phyloP scores from a whole-genome alignment of 2,888 invertebrate genomes.

The Fragum sueziense region DNA sequence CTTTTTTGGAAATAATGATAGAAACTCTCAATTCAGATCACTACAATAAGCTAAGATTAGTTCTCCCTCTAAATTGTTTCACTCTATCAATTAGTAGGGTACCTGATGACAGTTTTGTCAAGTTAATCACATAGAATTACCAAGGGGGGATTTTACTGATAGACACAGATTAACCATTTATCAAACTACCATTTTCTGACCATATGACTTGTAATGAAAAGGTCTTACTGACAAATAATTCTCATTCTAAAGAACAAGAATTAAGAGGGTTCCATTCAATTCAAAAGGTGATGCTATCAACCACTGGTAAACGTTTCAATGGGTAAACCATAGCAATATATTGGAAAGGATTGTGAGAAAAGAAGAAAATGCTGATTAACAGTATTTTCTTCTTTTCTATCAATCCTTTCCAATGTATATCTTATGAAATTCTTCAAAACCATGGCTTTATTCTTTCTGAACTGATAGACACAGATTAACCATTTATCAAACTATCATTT shows the following conservation, averaged over 20 bases:
- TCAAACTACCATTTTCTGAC: background rate
- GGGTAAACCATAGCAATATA: background rate
- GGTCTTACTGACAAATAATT: no score
- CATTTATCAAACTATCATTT: background rate
- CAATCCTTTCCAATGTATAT: no score
- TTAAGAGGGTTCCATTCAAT: no score
- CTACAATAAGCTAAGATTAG: no score
- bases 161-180: conserved; percentile 14
- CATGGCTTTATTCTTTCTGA: no score
- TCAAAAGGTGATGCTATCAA: no score
- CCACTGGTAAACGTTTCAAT: background rate
- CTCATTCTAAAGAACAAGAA: no score
- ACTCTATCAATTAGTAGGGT: background rate
- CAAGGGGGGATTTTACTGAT: background rate
- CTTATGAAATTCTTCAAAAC: no score
- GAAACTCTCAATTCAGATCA: no score
- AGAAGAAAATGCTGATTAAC: background rate
- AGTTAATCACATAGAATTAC: conserved; percentile 20
- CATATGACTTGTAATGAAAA: background rate
- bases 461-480: conserved; percentile 15
- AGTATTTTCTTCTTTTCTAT: background rate
- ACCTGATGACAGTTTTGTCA: conserved; percentile 16
- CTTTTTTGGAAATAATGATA: no score
- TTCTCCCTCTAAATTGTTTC: background rate
- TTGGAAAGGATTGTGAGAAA: background rate